Base-by-base conservation (phyloP, 2,113 vertebrate genomes). In the Catagonus wagneri region DNA sequence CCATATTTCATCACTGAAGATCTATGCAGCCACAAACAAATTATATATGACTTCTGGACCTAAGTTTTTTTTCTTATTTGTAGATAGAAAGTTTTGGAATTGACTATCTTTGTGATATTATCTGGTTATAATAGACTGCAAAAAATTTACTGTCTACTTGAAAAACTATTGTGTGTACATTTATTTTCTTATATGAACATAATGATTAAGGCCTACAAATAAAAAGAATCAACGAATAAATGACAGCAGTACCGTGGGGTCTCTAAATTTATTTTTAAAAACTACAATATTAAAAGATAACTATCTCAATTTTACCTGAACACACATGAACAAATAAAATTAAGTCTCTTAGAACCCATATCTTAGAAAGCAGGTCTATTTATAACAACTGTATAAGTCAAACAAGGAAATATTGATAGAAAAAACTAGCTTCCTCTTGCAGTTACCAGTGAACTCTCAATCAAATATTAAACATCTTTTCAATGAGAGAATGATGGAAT, bases 231-330 rank as follows among this genome's bases (percentile, higher is more conserved):
- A 80, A 60, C 1, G 60, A 93, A 68, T 36, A 79, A 86, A 83
- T 58, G 22, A 44, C 0, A 71, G 13, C 27, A 39, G 52, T 52
- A 52, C 20, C 75, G 15, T 76, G 4, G 52, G 36, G 13, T 66
- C 27, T 27, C 13, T 89, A 27, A 29, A 19, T 85, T 79, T 95
- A 83, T 80, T 74, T 96, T 75, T 78, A 76, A 60, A 93, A 96
- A 72, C 7, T 36, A 22, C 9, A 4, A 27, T 60, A 69, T 13
- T 58, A 10, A 90, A n/a, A 81, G 58, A 60, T 1, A 52, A 52
- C 11, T 39, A 32, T 36, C 32, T 89, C 44, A 66, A 19, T 44
- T 71, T 19, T 86, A 39, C 5, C 27, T 23, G 81, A 71, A 6
- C 23, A 25, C 14, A 71, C n/a, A 44, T 8, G 6, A 39, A 14